A percentile compares a stretch with the other conserved stretches of the same genome.
Conservation (phyloP, 2,113 vertebrate genomes). For the Percopsis transmontana region DNA sequence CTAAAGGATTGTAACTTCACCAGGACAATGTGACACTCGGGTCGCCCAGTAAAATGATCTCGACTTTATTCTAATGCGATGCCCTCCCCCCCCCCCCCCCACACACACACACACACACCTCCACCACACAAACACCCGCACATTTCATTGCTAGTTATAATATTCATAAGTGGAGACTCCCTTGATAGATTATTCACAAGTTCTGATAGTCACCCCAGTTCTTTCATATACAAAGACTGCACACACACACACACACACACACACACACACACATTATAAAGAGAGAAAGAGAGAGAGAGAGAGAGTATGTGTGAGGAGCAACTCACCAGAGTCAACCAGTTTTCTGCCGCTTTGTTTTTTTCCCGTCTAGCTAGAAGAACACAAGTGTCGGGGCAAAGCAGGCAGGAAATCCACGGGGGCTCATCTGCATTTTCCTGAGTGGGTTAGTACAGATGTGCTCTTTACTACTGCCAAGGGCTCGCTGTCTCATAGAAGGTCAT, state of each 20-base stretch:
- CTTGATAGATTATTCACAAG: conserved; percentile 32
- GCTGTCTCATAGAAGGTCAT: conserved; percentile 65
- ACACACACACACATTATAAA: no score
- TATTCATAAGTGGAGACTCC: conserved; percentile 83
- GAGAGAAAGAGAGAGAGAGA: conserved; percentile 29
- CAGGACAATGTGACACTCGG: conserved; percentile 76
- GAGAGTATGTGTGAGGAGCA: not conserved
- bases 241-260: no score
- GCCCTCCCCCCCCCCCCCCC: conserved; percentile 47
- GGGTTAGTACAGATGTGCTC: conserved; percentile 65
- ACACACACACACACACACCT: no score
- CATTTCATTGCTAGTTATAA: conserved; percentile 79
- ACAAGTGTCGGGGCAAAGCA: conserved; percentile 27
- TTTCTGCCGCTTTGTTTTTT: conserved; percentile 18
- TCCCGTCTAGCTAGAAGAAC: conserved; percentile 2
- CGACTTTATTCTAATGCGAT: conserved; percentile 87
- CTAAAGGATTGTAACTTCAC: conserved; percentile 84
- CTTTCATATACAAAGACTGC: conserved; percentile 49
- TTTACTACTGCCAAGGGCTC: conserved; percentile 62
- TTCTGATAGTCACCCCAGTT: conserved; percentile 31
- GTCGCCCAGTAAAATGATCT: conserved; percentile 84
- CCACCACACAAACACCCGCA: conserved; percentile 25
- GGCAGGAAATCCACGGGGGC: conserved; percentile 48
- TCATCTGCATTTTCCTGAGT: conserved; percentile 73
- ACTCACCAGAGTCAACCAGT: conserved; percentile 53